Evolutionary conservation across 1,140 invertebrate genomes (phyloP).

Genomic region (Drosophila punjabiensis): DNA sequence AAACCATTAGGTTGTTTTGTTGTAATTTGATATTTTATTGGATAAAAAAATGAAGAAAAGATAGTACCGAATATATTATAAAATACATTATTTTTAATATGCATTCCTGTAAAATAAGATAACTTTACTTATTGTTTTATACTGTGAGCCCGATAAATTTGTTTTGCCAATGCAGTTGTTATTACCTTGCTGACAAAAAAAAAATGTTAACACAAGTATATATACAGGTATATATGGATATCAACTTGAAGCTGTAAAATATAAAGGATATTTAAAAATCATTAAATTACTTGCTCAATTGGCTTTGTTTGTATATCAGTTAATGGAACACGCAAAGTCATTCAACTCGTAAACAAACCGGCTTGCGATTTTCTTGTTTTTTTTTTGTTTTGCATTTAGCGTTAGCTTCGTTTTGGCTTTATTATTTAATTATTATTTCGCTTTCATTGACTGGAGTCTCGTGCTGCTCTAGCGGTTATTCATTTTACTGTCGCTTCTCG

Average conservation of each 20-base stretch:
- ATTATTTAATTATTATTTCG: slow-evolving; percentile 27
- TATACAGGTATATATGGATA: not conserved
- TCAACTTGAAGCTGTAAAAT: not conserved
- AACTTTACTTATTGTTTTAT: not conserved
- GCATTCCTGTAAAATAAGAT: not conserved
- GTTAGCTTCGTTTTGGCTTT: slow-evolving; percentile 37
- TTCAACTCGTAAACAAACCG: slow-evolving; percentile 54
- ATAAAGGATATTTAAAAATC: not conserved
- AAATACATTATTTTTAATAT: not conserved
- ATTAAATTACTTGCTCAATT: slow-evolving; percentile 13
- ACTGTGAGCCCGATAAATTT: not conserved
- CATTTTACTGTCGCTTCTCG: slow-evolving; percentile 24
- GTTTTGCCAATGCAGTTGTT: not conserved
- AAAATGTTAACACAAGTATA: not conserved
- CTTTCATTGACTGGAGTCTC: slow-evolving; percentile 35
- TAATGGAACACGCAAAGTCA: slow-evolving; percentile 50
- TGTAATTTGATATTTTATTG: no score
- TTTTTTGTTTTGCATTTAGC: slow-evolving; percentile 12
- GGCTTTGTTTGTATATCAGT: slow-evolving; percentile 32
- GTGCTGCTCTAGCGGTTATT: slow-evolving; percentile 26
- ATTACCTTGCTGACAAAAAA: not conserved
- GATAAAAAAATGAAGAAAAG: no score
- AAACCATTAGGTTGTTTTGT: no score
- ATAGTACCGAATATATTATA: not conserved
- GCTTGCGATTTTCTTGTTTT: slow-evolving; percentile 34